Percentiles rank a stretch among this genome's conserved stretches.
phyloP scores from a whole-genome alignment of 2,113 vertebrate species.

The Diphyllodes magnificus region DNA sequence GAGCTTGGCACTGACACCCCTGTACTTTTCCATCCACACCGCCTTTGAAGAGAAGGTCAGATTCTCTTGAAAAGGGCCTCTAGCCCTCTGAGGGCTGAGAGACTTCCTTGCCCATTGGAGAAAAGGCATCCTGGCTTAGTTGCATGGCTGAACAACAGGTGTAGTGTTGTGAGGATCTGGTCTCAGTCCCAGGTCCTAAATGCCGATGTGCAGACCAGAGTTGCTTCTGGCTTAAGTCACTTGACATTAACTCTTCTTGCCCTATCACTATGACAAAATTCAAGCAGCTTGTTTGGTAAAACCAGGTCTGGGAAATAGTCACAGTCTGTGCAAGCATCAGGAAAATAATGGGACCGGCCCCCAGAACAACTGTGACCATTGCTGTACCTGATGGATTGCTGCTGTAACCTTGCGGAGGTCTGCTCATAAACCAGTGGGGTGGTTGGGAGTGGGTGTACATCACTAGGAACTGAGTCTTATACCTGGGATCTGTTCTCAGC shows the following conservation, averaged over 20 bases:
- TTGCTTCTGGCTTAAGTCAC: background rate
- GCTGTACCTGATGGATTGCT: background rate
- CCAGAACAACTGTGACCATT: background rate
- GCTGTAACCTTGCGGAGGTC: background rate
- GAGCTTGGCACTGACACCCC: background rate
- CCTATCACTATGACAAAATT: background rate
- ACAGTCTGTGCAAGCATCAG: background rate
- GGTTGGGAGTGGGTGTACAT: background rate
- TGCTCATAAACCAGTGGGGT: background rate
- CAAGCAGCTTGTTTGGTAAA: background rate
- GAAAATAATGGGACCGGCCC: background rate
- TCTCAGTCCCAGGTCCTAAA: background rate
- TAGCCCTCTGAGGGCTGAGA: background rate
- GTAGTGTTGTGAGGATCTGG: background rate
- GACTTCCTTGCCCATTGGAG: background rate
- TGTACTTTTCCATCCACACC: slow-evolving; percentile 29
- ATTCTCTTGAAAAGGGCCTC: background rate
- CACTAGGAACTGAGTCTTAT: background rate
- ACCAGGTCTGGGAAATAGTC: background rate
- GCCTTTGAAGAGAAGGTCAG: slow-evolving; percentile 21
- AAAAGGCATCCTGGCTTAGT: background rate
- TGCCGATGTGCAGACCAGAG: background rate
- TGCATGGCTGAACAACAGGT: background rate
- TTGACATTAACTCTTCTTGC: background rate
- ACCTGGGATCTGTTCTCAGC: background rate